Base-by-base conservation (phyloP, 1,140 invertebrate species). In the Listronotus bonariensis region DNA sequence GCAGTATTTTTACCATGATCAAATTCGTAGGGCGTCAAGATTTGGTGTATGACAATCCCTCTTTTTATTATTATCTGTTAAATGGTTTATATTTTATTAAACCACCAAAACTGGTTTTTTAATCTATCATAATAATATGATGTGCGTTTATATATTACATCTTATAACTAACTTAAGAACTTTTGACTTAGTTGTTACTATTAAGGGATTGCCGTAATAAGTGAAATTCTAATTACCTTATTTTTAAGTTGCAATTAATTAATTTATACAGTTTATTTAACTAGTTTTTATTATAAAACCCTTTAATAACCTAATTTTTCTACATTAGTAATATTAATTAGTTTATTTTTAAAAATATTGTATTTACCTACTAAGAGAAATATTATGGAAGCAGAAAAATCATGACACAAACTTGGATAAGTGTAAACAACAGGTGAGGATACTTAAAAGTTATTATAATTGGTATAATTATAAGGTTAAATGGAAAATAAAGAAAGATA, bases 241-340 rank as follows among this genome's bases (percentile, higher is more conserved):
- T 45, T 14, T 5, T 45, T 45, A 17, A 17, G 20, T 3, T 26
- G 20, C 20, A 26, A 26, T 26, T 45, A 26, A 26, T 26, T 45
- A 45, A 45, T n/a, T 45, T 12, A 17, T 15, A 45, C n/a, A 17
- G 42, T 45, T 15, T 15, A 15, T 14, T 45, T 18, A 15, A 48
- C 45, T 26, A 15, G 18, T 48, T 48, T 48, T 48, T 18, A 48
- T 48, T 48, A 48, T 48, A 18, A 48, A 48, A 48, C 41, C 6
- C 14, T 43, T 12, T 15, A 8, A 15, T 18, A 43, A 11, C 4
- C n/a, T 43, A 43, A 15, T 14, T 15, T 43, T 18, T 43, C n/a
- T 43, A 43, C 17, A 15, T 49, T 17, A 17, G n/a, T 49, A 32
- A 8, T 49, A 26, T 4, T 49, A 26, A 26, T 49, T 49, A 17